Evolutionary conservation across 2,797 vertebrate species (phyloP).

Genomic region (Phoxinus dragarum): DNA sequence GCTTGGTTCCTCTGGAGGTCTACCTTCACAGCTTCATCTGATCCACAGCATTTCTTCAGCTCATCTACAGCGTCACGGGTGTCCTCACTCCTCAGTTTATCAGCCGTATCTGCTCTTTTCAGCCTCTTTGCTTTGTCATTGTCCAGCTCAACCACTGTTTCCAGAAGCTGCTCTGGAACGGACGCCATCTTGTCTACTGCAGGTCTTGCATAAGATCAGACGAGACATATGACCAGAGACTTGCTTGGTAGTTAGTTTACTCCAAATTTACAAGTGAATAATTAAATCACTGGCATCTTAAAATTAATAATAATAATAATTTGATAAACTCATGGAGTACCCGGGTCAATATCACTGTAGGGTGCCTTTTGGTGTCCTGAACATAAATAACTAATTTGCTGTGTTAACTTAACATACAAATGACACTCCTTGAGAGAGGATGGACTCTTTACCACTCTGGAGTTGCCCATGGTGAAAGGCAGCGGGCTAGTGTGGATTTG

Average conservation of each 20-base stretch:
- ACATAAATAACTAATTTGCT: too few relatives aligned
- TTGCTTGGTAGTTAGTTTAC: neutral
- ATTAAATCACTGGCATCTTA: too few relatives aligned
- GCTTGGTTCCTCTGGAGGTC: neutral
- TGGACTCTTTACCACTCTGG: too few relatives aligned
- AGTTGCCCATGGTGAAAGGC: too few relatives aligned
- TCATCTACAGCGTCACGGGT: neutral
- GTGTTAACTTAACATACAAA: too few relatives aligned
- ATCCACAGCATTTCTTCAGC: neutral
- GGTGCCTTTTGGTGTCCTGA: too few relatives aligned
- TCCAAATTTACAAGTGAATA: too few relatives aligned
- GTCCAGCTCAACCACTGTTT: neutral
- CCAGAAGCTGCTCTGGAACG: neutral
- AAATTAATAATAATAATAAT: too few relatives aligned
- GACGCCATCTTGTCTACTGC: neutral
- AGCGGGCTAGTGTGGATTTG: too few relatives aligned
- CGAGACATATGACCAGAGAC: neutral
- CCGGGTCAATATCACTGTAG: too few relatives aligned
- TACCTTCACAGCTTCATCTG: neutral
- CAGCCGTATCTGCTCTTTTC: accelerated
- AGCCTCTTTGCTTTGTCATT: accelerated
- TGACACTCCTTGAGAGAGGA: too few relatives aligned
- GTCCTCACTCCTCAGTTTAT: neutral
- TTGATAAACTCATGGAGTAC: too few relatives aligned
- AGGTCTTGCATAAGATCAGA: neutral